Evolutionary conservation across 2,113 vertebrate species (phyloP).

Genomic region (Hylia prasina): DNA sequence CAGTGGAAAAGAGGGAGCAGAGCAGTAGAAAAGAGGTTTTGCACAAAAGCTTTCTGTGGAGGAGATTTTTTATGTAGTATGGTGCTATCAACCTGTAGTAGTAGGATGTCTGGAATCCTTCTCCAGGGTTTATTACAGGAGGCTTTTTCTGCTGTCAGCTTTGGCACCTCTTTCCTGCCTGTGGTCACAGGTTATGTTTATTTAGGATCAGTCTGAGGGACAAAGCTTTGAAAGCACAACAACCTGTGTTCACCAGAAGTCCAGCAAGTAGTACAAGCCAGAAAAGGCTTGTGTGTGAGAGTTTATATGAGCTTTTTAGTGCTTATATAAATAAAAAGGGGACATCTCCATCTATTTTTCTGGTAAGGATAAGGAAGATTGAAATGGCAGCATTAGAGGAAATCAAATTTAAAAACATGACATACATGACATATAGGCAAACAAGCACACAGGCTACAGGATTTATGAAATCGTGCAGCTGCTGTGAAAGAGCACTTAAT

Average conservation of each 20-base stretch:
- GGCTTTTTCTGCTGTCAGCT: neutral
- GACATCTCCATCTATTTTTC: neutral
- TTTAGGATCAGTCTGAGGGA: neutral
- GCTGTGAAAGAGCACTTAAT: neutral
- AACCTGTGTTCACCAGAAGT: neutral
- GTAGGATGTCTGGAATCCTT: neutral
- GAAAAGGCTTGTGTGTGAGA: neutral
- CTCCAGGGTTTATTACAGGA: neutral
- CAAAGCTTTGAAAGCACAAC: neutral
- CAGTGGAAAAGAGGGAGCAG: neutral
- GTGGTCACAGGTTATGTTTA: neutral
- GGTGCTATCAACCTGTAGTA: neutral
- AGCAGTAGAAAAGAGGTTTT: neutral
- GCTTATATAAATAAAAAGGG: neutral
- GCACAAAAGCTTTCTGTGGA: neutral
- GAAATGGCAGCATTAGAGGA: neutral
- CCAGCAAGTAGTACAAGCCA: neutral
- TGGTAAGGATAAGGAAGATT: neutral
- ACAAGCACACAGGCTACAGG: neutral
- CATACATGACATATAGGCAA: neutral
- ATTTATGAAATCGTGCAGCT: neutral
- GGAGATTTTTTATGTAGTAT: neutral
- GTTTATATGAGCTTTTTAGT: neutral
- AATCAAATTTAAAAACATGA: neutral
- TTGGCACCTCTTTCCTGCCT: neutral